A percentile compares a stretch with the other conserved stretches of the same genome.
Conservation (phyloP, 2,888 invertebrate genomes). For the Folsomia candida region DNA sequence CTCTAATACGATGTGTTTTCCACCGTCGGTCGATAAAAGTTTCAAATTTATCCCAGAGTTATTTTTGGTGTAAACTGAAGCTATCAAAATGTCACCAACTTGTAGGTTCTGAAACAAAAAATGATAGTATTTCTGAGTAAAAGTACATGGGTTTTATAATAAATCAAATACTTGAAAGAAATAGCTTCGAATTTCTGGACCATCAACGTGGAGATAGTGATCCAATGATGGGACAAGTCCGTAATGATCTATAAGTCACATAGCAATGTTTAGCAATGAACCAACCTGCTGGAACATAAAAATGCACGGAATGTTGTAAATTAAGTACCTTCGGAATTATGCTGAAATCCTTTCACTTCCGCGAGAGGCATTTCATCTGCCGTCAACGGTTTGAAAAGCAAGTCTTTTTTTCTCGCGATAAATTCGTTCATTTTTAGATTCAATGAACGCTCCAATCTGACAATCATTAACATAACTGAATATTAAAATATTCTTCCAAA, state of each 20-base stretch:
- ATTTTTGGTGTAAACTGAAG: conserved; percentile 53
- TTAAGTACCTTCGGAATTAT: conserved; percentile 43
- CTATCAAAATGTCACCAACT: conserved; percentile 55
- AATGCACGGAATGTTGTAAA: too few species aligned
- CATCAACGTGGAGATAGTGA: conserved; percentile 76
- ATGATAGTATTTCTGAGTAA: conserved; percentile 9
- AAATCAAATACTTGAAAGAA: conserved; percentile 69
- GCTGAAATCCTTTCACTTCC: conserved; percentile 35
- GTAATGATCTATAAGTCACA: conserved; percentile 64
- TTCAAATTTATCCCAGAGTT: conserved; percentile 61
- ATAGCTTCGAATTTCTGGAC: conserved; percentile 71
- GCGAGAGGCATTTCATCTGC: conserved; percentile 53
- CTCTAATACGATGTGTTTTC: conserved; percentile 73
- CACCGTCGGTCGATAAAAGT: conserved; percentile 79
- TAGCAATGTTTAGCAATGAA: conserved; percentile 2
- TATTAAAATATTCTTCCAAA: conserved; percentile 11
- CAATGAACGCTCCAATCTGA: conserved; percentile 74
- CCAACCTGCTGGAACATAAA: too few species aligned
- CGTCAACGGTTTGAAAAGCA: conserved; percentile 61
- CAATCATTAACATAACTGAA: conserved; percentile 26
- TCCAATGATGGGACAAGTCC: conserved; percentile 85
- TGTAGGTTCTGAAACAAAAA: conserved; percentile 54
- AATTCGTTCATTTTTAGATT: conserved; percentile 81
- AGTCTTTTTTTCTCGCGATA: conserved; percentile 77
- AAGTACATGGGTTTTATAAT: not conserved